Conservation (phyloP, 2,797 vertebrate genomes). For the Amniataba percoides region DNA sequence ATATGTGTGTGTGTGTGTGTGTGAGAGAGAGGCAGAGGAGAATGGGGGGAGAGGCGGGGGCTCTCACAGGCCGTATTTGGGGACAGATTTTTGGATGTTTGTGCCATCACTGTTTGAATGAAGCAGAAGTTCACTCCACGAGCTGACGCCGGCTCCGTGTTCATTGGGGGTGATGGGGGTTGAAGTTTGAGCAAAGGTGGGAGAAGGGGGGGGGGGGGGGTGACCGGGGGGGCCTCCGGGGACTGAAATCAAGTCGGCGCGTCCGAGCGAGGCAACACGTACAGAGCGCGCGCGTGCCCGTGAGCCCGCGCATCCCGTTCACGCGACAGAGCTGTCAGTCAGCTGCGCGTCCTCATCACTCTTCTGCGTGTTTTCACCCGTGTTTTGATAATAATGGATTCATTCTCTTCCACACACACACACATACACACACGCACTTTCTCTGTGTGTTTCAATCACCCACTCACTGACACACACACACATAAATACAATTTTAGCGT, state of each 20-base stretch:
- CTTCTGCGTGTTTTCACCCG: neutral
- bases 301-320: conserved; percentile 18
- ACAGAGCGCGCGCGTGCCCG: neutral
- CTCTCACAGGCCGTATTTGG: conserved; percentile 16
- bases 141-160: neutral
- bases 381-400: neutral
- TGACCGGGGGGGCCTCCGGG: conserved; percentile 40
- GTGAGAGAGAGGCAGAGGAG: neutral
- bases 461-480: neutral
- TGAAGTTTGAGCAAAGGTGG: conserved; percentile 10
- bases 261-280: conserved; percentile 2
- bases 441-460: neutral
- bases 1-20: conserved; percentile 4
- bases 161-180: neutral
- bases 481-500: neutral
- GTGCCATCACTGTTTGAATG: conserved; percentile 3
- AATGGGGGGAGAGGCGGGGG: neutral
- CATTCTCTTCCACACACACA: conserved; percentile 36
- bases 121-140: neutral
- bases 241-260: conserved; percentile 24
- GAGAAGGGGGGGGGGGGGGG: conserved; percentile 16
- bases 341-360: conserved; percentile 1
- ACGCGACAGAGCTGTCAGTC: conserved; percentile 25
- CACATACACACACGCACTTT: no score
- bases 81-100: conserved; percentile 30